A percentile compares a stretch with the other conserved stretches of the same genome.
Evolutionary conservation across 1,140 invertebrate species (phyloP).

Genomic region (Berghia stephanieae): DNA sequence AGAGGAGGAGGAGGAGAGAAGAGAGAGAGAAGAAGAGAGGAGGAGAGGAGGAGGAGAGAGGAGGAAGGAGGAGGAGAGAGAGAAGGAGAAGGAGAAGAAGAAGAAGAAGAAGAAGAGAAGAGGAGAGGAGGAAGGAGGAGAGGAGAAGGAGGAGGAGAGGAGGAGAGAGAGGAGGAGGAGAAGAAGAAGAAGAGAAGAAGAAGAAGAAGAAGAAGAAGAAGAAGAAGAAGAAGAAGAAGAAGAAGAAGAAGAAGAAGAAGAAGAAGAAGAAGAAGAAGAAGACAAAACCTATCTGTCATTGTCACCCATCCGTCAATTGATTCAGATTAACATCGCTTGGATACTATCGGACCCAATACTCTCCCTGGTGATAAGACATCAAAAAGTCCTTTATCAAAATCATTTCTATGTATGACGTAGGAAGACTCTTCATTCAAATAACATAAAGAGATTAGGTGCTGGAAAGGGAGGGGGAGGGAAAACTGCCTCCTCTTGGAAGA

Average conservation of each 20-base stretch:
- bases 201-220: not conserved
- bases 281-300: constrained; percentile 11
- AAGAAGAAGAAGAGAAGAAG: not conserved
- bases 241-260: constrained; percentile 1
- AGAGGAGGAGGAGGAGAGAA: not conserved
- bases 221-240: not conserved
- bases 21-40: too few species aligned
- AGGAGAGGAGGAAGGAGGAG: not conserved
- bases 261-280: constrained; percentile 5
- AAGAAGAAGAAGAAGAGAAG: not conserved
- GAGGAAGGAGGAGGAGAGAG: not conserved
- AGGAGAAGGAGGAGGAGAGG: not conserved
- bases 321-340: too few species aligned
- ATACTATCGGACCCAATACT: too few species aligned
- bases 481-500: too few species aligned
- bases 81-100: not conserved
- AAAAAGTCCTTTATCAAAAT: not conserved
- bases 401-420: not conserved
- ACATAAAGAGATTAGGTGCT: too few species aligned
- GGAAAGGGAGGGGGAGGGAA: too few species aligned
- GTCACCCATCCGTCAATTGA: not conserved
- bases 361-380: too few species aligned
- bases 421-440: not conserved
- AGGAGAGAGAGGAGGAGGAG: not conserved
- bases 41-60: too few species aligned